These are phyloP conservation scores for Columba guinea DNA, from an alignment of 2,797 vertebrate genomes.

Conservation along the genomic window DNA sequence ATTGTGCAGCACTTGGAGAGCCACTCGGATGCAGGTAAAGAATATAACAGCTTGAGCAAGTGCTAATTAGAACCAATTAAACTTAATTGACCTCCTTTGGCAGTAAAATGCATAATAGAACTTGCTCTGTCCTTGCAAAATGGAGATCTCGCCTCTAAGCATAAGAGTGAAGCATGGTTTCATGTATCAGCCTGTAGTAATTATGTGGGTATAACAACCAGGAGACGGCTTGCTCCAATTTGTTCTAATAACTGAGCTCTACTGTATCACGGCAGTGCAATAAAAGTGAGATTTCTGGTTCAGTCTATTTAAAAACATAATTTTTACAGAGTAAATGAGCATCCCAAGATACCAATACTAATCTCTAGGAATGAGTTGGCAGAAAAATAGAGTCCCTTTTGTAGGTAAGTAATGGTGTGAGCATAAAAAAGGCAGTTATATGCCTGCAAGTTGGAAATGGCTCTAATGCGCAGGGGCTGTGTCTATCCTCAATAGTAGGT, in stretches of 20 bases:
- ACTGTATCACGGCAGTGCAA: background rate
- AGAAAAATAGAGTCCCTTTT: slow-evolving; percentile 22
- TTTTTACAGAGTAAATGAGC: slow-evolving; percentile 34
- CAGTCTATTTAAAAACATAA: slow-evolving; percentile 21
- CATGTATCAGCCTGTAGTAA: slow-evolving; percentile 19
- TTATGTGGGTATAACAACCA: slow-evolving; percentile 29
- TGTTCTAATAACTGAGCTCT: slow-evolving; percentile 30
- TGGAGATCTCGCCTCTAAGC: slow-evolving; percentile 54
- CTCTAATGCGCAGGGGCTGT: background rate
- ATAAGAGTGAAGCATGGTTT: slow-evolving; percentile 7
- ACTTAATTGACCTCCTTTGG: slow-evolving; percentile 71
- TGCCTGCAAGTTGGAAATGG: background rate
- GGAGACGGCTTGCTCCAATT: slow-evolving; percentile 27
- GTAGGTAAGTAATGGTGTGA: slow-evolving; percentile 32
- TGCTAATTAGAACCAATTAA: slow-evolving; percentile 72
- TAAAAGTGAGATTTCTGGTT: slow-evolving; percentile 33
- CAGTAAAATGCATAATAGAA: slow-evolving; percentile 58
- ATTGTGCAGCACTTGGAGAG: slow-evolving; percentile 59
- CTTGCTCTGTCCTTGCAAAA: slow-evolving; percentile 65
- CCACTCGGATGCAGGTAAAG: slow-evolving; percentile 70
- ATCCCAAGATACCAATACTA: slow-evolving; percentile 34
- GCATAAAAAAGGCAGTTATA: background rate
- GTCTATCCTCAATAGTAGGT: background rate
- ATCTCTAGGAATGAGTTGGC: slow-evolving; percentile 43
- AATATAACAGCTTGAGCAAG: slow-evolving; percentile 63